A percentile compares a stretch with the other conserved stretches of the same genome.
These are phyloP conservation scores for Leptodactylus fuscus DNA, from an alignment of 2,113 vertebrate species.

Conservation along the genomic window DNA sequence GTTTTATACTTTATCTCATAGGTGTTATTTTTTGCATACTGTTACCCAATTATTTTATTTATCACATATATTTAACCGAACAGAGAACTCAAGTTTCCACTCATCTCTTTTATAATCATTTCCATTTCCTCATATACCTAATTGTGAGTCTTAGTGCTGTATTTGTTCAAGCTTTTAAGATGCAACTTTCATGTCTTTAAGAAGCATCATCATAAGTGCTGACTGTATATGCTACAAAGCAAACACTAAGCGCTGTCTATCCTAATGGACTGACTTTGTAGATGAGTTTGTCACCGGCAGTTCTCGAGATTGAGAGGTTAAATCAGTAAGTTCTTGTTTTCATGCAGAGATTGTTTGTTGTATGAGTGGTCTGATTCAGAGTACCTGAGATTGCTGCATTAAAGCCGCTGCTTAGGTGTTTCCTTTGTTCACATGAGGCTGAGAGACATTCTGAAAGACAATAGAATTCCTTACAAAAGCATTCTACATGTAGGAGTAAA, in stretches of 20 bases:
- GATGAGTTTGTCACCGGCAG: neutral
- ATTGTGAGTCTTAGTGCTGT: too few relatives aligned
- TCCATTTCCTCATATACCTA: too few relatives aligned
- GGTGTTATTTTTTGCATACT: too few relatives aligned
- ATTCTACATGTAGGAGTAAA: neutral
- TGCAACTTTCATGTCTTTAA: neutral
- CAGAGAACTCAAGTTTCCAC: too few relatives aligned
- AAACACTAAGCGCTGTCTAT: neutral
- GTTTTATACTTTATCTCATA: too few relatives aligned
- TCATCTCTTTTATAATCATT: too few relatives aligned
- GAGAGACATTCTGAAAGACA: neutral
- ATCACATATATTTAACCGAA: too few relatives aligned
- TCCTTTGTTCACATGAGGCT: neutral
- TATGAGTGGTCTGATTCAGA: neutral
- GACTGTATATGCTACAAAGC: neutral
- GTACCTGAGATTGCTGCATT: neutral
- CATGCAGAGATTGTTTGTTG: neutral
- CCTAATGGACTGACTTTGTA: neutral
- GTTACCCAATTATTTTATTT: too few relatives aligned
- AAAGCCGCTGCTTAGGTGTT: neutral
- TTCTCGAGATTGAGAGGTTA: neutral
- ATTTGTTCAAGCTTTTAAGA: neutral
- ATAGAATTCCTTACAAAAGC: neutral
- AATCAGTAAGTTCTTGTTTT: conserved; percentile 14
- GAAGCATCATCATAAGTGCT: neutral